phyloP scores from a whole-genome alignment of 2,113 vertebrate genomes.

The Calidris pygmaea region DNA sequence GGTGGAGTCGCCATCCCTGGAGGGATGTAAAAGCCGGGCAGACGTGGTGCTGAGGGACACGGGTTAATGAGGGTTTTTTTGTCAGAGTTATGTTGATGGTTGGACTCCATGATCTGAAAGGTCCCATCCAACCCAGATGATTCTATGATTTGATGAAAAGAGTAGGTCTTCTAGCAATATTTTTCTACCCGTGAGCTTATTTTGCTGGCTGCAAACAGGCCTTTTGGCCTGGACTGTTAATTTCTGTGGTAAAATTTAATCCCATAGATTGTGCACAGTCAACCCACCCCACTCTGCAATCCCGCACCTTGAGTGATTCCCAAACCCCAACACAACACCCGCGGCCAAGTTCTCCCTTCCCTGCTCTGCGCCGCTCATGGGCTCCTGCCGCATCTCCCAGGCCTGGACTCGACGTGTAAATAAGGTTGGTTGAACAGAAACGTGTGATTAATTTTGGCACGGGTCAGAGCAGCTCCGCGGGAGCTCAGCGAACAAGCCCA shows the following conservation, averaged over 20 bases:
- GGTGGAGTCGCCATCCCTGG: not conserved
- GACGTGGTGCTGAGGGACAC: not conserved
- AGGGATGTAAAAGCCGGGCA: not conserved
- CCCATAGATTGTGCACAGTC: accelerated
- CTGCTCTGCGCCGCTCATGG: accelerated
- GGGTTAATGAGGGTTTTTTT: not conserved
- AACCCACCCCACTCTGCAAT: no score
- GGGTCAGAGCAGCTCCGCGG: not conserved
- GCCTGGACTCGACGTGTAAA: accelerated
- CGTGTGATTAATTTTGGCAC: accelerated
- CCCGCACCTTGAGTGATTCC: accelerated
- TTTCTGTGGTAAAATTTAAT: not conserved
- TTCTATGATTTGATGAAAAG: not conserved
- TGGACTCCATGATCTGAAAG: not conserved
- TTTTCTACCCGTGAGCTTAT: accelerated
- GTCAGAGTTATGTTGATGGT: not conserved
- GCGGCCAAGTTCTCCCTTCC: not conserved
- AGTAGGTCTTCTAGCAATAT: accelerated
- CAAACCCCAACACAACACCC: not conserved
- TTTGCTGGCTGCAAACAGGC: not conserved
- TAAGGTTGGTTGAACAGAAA: not conserved
- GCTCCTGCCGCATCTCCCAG: not conserved
- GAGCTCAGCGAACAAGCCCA: accelerated
- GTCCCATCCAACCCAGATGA: not conserved
- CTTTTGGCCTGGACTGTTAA: not conserved